Conservation (phyloP, 2,888 invertebrate genomes). For the Scrobipalpa atriplicella region DNA sequence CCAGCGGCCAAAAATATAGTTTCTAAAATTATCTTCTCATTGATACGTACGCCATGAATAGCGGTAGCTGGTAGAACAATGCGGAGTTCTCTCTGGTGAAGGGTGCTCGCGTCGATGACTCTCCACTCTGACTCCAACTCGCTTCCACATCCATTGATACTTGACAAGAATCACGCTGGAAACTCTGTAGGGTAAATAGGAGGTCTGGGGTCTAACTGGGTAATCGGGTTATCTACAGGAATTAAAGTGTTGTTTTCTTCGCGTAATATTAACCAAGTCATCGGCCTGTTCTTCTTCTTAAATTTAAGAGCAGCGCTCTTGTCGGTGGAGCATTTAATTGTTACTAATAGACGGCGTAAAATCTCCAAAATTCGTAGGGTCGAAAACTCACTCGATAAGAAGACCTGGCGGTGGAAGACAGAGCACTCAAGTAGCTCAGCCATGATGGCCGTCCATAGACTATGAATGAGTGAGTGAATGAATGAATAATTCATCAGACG, state of each 20-base stretch:
- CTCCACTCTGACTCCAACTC: background rate
- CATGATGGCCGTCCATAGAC: background rate
- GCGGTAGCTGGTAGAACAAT: background rate
- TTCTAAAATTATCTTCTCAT: background rate
- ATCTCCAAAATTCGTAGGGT: too few relatives aligned
- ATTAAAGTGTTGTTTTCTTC: too few relatives aligned
- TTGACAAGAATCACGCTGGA: too few relatives aligned
- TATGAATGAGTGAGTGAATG: conserved; percentile 3
- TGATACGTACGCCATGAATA: background rate
- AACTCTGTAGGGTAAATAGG: too few relatives aligned
- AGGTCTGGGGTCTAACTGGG: too few relatives aligned
- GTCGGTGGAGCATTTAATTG: too few relatives aligned
- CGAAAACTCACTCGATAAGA: background rate
- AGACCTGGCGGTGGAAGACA: background rate
- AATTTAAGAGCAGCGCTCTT: too few relatives aligned
- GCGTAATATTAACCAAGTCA: too few relatives aligned
- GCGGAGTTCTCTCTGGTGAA: background rate
- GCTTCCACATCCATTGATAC: background rate
- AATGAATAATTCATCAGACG: conserved; percentile 13
- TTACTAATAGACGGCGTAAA: too few relatives aligned
- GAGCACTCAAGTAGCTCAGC: background rate
- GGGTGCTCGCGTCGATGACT: background rate
- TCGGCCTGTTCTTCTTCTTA: too few relatives aligned
- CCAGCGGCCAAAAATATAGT: too few relatives aligned
- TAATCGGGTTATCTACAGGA: too few relatives aligned